Base-by-base conservation (phyloP, 2,797 vertebrate genomes). In the Trematomus bernacchii region DNA sequence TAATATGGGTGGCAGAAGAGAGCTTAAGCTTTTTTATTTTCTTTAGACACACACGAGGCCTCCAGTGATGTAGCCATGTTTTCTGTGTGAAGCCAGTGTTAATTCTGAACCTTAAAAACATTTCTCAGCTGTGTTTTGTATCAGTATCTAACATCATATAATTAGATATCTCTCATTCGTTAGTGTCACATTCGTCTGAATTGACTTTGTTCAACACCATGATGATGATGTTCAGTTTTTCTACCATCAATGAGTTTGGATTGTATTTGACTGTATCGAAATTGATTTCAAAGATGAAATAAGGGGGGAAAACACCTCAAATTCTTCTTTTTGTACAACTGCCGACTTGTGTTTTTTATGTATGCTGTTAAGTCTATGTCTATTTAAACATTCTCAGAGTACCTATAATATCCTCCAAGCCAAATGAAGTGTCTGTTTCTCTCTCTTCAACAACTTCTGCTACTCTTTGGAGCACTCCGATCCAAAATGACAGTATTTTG, bases 381-480 rank as follows among this genome's bases (percentile, higher is more conserved):
- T 90, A 87, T 92, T 92, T 89, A 87, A 92, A 91, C 86, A 87
- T 76, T 83, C 79, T 89, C 89, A 87, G 82, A 91, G 83, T 88
- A 86, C 84, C 81, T 88, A 66, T 89, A 85, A 83, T 73, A 76
- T 78, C 85, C 81, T 87, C 86, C 85, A 89, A 90, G 86, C 91
- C 89, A 90, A 92, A 91, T 85, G 77, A 90, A 87, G 85, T 86
- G 83, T 89, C 82, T 81, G 76, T 85, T 83, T 82, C 88, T 86
- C 77, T 83, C 83, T 85, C 82, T 79, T 57, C 68, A 68, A 73
- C 73, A 42, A 51, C 73, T 72, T 82, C 71, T 79, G 62, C 72
- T 14, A 63, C 70, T 67, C 80, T 43, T 80, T 60, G 79, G 78
- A 84, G 71, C 54, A 3, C 68, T 79, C 55, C 37, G 8, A 66